These are phyloP conservation scores for Liodrosophila aerea DNA, from an alignment of 2,888 invertebrate genomes.

Conservation along the genomic window DNA sequence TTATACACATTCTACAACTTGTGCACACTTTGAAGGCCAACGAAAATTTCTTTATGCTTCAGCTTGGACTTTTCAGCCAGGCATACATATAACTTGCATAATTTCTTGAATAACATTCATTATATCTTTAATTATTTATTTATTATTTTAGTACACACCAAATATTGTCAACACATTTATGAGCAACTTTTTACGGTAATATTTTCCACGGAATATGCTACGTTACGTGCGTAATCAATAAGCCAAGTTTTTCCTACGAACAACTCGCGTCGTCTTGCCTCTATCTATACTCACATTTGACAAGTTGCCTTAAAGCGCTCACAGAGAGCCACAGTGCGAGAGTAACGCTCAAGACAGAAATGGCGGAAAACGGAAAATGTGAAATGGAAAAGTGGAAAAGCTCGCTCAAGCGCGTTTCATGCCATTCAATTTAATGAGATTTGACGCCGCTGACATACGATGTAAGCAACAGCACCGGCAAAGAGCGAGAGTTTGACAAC, in stretches of 20 bases:
- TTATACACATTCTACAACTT: too few relatives aligned
- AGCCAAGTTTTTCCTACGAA: constrained; percentile 57
- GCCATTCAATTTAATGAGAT: constrained; percentile 63
- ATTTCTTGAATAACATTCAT: constrained; percentile 3
- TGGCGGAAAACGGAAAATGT: constrained; percentile 62
- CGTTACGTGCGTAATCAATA: constrained; percentile 76
- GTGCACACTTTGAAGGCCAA: constrained; percentile 69
- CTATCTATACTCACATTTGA: constrained; percentile 71
- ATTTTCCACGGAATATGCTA: constrained; percentile 18
- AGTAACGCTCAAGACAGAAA: constrained; percentile 48
- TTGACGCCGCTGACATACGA: constrained; percentile 51
- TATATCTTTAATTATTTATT: neutral
- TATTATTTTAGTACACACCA: constrained; percentile 21
- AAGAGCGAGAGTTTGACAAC: constrained; percentile 25
- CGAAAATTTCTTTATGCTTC: constrained; percentile 6
- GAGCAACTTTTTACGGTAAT: constrained; percentile 12
- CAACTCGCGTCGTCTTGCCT: constrained; percentile 65
- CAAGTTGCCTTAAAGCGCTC: constrained; percentile 51
- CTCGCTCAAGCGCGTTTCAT: constrained; percentile 72
- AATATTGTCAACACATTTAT: constrained; percentile 34
- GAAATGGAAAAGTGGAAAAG: too few relatives aligned
- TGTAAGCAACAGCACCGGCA: constrained; percentile 33
- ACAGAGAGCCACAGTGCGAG: constrained; percentile 38
- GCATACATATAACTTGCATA: too few relatives aligned
- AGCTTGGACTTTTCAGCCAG: too few relatives aligned